Evolutionary conservation across 2,888 invertebrate species (phyloP).

Genomic region (Euplexia lucipara): DNA sequence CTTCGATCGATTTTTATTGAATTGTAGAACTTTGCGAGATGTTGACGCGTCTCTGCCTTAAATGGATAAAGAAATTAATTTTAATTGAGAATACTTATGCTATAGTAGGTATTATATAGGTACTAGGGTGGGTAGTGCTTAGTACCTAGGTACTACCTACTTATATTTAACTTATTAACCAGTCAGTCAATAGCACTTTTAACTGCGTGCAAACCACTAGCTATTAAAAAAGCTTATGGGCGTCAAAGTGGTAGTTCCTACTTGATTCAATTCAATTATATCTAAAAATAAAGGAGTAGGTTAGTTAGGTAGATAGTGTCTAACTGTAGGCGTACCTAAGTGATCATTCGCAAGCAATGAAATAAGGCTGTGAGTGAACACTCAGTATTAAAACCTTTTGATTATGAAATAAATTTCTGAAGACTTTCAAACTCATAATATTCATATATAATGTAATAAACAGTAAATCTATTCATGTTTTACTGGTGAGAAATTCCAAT

Average conservation of each 20-base stretch:
- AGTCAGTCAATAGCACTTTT: slow-evolving; percentile 7
- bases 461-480: slow-evolving; percentile 84
- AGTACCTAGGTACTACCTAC: neutral
- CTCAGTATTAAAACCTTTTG: slow-evolving; percentile 50
- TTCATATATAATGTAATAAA: slow-evolving; percentile 74
- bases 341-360: slow-evolving; percentile 66
- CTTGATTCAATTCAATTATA: slow-evolving; percentile 4
- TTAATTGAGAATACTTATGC: neutral
- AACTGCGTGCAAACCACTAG: neutral
- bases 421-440: slow-evolving; percentile 57
- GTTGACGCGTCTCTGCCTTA: neutral
- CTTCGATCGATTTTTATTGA: too few relatives aligned
- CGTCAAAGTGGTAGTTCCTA: neutral
- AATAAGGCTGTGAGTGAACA: slow-evolving; percentile 68
- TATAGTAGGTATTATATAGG: neutral
- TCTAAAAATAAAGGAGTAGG: slow-evolving; percentile 6
- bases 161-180: too few relatives aligned
- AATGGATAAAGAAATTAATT: too few relatives aligned
- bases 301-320: slow-evolving; percentile 1
- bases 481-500: slow-evolving; percentile 88
- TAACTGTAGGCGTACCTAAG: slow-evolving; percentile 7
- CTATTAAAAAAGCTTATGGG: slow-evolving; percentile 6
- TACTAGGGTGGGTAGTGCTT: neutral
- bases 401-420: slow-evolving; percentile 61
- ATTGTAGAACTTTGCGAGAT: too few relatives aligned